Conservation (phyloP, 2,797 vertebrate genomes). For the Pangasius larnaudii region DNA sequence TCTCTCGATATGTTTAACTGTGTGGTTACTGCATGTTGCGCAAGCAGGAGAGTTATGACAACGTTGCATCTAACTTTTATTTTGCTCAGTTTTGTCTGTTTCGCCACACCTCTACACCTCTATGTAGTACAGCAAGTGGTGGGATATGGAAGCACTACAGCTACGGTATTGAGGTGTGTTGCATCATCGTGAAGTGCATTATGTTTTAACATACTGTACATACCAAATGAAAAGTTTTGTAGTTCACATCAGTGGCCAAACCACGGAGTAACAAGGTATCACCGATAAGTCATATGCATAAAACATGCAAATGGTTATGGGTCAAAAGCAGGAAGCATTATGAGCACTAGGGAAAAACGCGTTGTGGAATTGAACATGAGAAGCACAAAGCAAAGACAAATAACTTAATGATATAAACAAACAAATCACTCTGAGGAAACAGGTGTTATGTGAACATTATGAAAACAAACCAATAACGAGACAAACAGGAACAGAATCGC, state of each 20-base stretch:
- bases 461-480: constrained; percentile 4
- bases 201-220: neutral
- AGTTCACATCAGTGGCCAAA: neutral
- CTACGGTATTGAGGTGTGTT: neutral
- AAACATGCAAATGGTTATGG: neutral
- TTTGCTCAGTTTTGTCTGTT: neutral
- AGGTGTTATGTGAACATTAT: constrained; percentile 11
- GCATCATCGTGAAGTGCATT: neutral
- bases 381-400: neutral
- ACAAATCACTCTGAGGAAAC: neutral
- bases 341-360: neutral
- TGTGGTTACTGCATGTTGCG: neutral
- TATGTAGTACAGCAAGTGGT: neutral
- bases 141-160: neutral
- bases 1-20: neutral
- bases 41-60: neutral
- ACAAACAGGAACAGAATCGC: neutral
- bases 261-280: neutral
- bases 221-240: neutral
- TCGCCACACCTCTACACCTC: neutral
- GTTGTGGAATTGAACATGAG: neutral
- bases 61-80: neutral
- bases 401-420: neutral
- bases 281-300: neutral
- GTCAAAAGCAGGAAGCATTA: neutral